Percentiles rank a stretch among this genome's conserved stretches.
Conservation (phyloP, 2,888 invertebrate genomes). For the Oxycera nigricornis region DNA sequence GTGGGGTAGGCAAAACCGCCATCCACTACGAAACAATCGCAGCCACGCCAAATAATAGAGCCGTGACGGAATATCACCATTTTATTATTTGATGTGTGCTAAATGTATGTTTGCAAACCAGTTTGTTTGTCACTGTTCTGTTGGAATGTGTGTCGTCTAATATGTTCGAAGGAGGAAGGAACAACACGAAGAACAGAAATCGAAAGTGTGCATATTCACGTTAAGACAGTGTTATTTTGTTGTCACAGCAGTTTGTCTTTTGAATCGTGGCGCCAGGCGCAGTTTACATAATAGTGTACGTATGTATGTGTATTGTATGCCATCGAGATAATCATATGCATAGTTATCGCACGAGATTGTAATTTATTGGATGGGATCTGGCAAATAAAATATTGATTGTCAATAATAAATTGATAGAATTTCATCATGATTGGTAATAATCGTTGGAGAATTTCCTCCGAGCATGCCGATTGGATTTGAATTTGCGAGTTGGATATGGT, state of each 20-base stretch:
- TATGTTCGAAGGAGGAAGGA: neutral
- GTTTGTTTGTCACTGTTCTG: neutral
- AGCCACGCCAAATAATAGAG: neutral
- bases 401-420: no score
- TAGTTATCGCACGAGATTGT: neutral
- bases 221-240: neutral
- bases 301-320: neutral
- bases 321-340: neutral
- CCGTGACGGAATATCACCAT: constrained; percentile 1
- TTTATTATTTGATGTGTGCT: constrained; percentile 12
- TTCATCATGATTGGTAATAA: no score
- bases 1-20: neutral
- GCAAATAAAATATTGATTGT: no score
- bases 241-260: neutral
- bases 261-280: neutral
- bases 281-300: neutral
- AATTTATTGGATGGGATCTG: constrained; percentile 1
- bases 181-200: no score
- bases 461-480: no score
- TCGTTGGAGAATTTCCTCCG: no score
- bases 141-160: neutral
- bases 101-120: neutral
- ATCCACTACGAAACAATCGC: neutral
- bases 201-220: constrained; percentile 27
- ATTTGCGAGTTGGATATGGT: no score